These are phyloP conservation scores for Lophotis ruficrista DNA, from an alignment of 2,113 vertebrate species.

Conservation along the genomic window DNA sequence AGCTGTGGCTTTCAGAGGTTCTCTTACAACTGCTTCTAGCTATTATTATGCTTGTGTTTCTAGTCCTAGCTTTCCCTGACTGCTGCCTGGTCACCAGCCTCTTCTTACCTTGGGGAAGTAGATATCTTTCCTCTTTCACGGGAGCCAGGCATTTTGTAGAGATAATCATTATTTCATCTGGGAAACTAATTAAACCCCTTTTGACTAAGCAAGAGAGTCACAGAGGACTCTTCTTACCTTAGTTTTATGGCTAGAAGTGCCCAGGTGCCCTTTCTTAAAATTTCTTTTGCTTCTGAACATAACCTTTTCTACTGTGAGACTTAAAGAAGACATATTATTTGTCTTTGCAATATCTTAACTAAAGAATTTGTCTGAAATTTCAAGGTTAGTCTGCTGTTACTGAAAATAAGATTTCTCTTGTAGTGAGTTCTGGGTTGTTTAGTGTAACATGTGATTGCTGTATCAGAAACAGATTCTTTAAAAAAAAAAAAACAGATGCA, in stretches of 20 bases:
- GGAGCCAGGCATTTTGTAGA: neutral
- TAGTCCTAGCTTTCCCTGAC: neutral
- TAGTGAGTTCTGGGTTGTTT: neutral
- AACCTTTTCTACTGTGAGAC: neutral
- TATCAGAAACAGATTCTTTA: neutral
- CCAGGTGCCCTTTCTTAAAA: neutral
- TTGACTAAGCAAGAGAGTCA: neutral
- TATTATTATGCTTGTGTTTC: neutral
- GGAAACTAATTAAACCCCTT: neutral
- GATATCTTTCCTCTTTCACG: neutral
- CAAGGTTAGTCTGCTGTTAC: neutral
- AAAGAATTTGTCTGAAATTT: slow-evolving; percentile 16
- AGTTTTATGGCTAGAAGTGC: neutral
- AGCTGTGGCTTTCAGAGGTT: neutral
- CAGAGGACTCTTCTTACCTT: neutral
- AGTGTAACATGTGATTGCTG: neutral
- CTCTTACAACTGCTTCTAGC: neutral
- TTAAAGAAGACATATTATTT: neutral
- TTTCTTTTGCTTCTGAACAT: neutral
- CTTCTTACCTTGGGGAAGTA: neutral
- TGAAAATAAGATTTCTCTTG: neutral
- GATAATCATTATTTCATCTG: neutral
- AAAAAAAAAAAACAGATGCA: neutral
- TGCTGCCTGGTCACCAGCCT: neutral
- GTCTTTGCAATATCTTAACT: neutral